These are phyloP conservation scores for Amphipyra tragopoginis DNA, from an alignment of 2,888 invertebrate genomes.

Conservation along the genomic window DNA sequence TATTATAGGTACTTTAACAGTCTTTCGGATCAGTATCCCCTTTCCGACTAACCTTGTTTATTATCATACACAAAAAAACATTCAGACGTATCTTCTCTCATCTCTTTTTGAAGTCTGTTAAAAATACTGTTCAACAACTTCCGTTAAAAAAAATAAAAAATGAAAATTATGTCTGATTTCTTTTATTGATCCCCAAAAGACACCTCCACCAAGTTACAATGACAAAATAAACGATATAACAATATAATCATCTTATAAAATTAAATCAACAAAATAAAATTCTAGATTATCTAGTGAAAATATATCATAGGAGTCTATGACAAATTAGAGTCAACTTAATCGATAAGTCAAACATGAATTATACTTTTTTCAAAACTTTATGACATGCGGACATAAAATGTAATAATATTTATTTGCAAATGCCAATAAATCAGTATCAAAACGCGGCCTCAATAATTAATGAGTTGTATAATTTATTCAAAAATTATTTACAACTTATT, in stretches of 20 bases:
- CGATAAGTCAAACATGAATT: slow-evolving; percentile 25
- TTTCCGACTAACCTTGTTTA: no score
- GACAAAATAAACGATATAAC: slow-evolving; percentile 50
- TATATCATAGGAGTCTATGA: slow-evolving; percentile 36
- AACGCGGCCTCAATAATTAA: slow-evolving; percentile 30
- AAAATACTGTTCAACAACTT: no score
- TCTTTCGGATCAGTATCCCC: no score
- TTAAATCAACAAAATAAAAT: slow-evolving; percentile 62
- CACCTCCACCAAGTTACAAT: slow-evolving; percentile 68
- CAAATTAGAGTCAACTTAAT: slow-evolving; percentile 31
- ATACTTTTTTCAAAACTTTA: not conserved
- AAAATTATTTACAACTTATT: slow-evolving; percentile 57
- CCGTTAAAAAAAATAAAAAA: slow-evolving; percentile 1
- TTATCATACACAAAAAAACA: no score
- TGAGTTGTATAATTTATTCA: slow-evolving; percentile 62
- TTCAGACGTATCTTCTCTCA: no score
- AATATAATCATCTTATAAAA: slow-evolving; percentile 57
- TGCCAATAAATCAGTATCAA: slow-evolving; percentile 21
- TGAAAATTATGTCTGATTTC: slow-evolving; percentile 6
- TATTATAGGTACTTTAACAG: no score
- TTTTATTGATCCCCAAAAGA: slow-evolving; percentile 68
- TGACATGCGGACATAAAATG: slow-evolving; percentile 39
- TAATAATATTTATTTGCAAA: slow-evolving; percentile 20
- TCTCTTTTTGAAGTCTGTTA: no score
- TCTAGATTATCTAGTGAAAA: slow-evolving; percentile 44